Evolutionary conservation across 2,888 invertebrate species (phyloP).

Genomic region (Chouioia cunea): DNA sequence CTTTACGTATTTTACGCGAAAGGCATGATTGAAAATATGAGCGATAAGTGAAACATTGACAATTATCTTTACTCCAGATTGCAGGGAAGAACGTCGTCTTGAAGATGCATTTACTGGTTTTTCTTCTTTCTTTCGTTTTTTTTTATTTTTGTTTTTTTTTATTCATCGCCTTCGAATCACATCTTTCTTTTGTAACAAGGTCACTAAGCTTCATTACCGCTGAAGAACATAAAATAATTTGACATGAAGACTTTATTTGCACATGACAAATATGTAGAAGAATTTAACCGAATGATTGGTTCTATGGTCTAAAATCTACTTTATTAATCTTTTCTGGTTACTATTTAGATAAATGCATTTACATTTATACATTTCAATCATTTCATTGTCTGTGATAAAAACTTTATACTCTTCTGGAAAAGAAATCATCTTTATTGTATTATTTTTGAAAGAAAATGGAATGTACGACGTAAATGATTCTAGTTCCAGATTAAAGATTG

Average conservation of each 20-base stretch:
- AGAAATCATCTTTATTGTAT: conserved; percentile 15
- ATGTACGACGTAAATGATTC: conserved; percentile 22
- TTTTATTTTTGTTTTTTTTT: conserved; percentile 2
- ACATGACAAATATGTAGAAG: conserved; percentile 43
- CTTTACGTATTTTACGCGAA: conserved; percentile 27
- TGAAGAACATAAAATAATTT: conserved; percentile 22
- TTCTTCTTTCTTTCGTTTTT: conserved; percentile 7
- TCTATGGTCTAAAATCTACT: conserved; percentile 1
- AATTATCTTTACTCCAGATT: conserved; percentile 21
- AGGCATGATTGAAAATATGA: conserved; percentile 34
- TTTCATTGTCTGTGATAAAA: conserved; percentile 25
- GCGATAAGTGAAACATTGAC: conserved; percentile 38
- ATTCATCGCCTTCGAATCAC: neutral
- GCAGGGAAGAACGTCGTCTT: conserved; percentile 26
- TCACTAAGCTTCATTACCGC: conserved; percentile 15
- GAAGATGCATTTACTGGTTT: conserved; percentile 39
- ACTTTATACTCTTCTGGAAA: conserved; percentile 8
- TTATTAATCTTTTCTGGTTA: conserved; percentile 19
- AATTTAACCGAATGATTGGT: conserved; percentile 21
- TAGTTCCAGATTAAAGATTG: conserved; percentile 21
- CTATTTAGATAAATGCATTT: conserved; percentile 12
- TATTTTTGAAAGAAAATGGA: conserved; percentile 4
- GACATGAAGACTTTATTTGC: conserved; percentile 41
- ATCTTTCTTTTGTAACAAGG: conserved; percentile 18
- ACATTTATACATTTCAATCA: conserved; percentile 33